Evolutionary conservation across 2,113 vertebrate genomes (phyloP).

Genomic region (Anseranas semipalmata): DNA sequence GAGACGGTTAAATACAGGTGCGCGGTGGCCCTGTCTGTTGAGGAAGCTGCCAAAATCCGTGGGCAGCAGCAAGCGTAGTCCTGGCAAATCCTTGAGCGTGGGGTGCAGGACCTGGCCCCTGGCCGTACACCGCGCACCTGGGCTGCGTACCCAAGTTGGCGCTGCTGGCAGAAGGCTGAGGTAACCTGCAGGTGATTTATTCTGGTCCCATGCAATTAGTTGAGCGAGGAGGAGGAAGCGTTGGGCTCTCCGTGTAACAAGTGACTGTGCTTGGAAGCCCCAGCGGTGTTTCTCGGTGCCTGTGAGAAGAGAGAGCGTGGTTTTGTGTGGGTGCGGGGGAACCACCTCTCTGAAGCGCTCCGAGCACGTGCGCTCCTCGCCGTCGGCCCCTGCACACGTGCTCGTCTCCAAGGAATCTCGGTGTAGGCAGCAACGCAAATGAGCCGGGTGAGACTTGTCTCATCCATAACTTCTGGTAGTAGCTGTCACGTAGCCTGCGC

Average conservation of each 20-base stretch:
- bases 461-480: fast-evolving
- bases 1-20: neutral
- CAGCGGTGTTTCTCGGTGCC: fast-evolving
- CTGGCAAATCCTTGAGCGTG: fast-evolving
- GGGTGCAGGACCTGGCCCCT: too few species aligned
- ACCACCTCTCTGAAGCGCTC: fast-evolving
- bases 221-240: neutral
- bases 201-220: neutral
- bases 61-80: neutral
- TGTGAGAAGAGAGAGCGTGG: neutral
- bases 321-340: neutral
- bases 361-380: neutral
- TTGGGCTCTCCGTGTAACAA: fast-evolving
- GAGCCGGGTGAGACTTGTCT: fast-evolving
- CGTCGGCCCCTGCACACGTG: fast-evolving
- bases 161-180: fast-evolving
- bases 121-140: too few species aligned
- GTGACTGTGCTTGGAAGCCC: neutral
- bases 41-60: fast-evolving
- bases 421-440: neutral
- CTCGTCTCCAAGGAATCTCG: neutral
- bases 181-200: neutral
- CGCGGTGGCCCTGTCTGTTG: fast-evolving
- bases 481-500: neutral
- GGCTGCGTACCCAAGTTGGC: neutral